Conservation (phyloP, 2,113 vertebrate genomes). For the Eclectus roratus region DNA sequence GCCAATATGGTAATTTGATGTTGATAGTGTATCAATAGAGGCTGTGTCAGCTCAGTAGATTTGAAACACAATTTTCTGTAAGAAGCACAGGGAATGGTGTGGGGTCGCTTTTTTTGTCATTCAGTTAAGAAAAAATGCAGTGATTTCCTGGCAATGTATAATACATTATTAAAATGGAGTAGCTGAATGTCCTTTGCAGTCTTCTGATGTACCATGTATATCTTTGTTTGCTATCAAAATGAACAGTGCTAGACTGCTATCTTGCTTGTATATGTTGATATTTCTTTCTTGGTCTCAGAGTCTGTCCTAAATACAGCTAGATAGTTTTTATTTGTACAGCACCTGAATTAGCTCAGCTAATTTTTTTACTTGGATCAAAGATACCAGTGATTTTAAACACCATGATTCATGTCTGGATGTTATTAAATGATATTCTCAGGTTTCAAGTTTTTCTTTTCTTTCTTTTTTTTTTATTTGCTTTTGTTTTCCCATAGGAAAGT, state of each 20-base stretch:
- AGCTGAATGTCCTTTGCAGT: not conserved
- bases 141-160: not conserved
- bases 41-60: not conserved
- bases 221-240: not conserved
- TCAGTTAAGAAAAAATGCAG: not conserved
- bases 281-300: not conserved
- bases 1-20: not conserved
- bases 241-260: not conserved
- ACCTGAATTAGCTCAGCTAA: not conserved
- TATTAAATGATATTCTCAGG: not conserved
- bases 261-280: not conserved
- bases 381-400: not conserved
- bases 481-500: not conserved
- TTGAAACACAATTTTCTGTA: not conserved
- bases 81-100: not conserved
- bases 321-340: not conserved
- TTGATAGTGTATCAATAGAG: not conserved
- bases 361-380: not conserved
- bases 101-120: not conserved
- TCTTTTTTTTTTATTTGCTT: not conserved
- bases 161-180: not conserved
- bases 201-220: not conserved
- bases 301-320: not conserved
- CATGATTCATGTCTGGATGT: not conserved
- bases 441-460: not conserved